Conservation (phyloP, 2,113 vertebrate species). For the Cygnus atratus region DNA sequence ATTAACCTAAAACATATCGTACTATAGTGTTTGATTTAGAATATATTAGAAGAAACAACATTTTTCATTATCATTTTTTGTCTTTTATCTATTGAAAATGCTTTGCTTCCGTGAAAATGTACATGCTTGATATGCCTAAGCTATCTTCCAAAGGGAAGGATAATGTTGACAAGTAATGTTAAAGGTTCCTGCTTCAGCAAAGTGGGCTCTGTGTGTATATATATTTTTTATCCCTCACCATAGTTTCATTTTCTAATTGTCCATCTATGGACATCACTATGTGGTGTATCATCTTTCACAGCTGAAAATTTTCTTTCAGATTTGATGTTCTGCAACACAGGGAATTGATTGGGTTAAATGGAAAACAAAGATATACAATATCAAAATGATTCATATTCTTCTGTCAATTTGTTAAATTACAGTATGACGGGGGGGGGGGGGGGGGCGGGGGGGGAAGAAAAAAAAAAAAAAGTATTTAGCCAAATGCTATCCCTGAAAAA, state of each 20-base stretch:
- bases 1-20: slow-evolving; percentile 79
- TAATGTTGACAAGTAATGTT: background rate
- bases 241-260: background rate
- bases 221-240: background rate
- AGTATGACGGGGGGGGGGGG: background rate
- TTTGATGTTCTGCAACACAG: background rate
- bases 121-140: background rate
- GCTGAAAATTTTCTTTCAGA: background rate
- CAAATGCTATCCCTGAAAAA: background rate
- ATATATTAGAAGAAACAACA: slow-evolving; percentile 55
- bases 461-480: background rate
- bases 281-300: background rate
- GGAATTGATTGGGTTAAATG: background rate
- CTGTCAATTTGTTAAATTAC: background rate
- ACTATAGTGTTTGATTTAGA: slow-evolving; percentile 68
- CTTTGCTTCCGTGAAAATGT: slow-evolving; percentile 40
- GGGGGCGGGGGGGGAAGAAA: too few relatives aligned
- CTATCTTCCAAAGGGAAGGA: background rate
- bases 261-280: background rate
- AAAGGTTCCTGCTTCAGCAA: background rate
- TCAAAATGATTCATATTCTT: background rate
- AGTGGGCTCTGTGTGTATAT: background rate
- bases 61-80: slow-evolving; percentile 65
- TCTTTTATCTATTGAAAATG: slow-evolving; percentile 57
- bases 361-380: background rate